phyloP scores from a whole-genome alignment of 2,113 vertebrate genomes.

The Gambusia affinis region DNA sequence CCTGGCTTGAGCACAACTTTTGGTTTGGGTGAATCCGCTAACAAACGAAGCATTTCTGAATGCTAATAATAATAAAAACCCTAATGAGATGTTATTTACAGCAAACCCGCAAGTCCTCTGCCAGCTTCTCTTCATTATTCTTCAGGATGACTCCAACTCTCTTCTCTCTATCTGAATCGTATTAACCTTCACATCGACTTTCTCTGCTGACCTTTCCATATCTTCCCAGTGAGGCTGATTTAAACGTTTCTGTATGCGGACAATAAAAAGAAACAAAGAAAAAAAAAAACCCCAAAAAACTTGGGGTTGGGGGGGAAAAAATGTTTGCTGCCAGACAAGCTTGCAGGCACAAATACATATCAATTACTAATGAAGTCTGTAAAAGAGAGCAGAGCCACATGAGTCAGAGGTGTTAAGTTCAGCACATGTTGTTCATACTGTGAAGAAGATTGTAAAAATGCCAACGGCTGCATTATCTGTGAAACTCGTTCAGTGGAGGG shows the following conservation, averaged over 20 bases:
- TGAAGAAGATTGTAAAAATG: slow-evolving; percentile 16
- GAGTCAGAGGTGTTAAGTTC: slow-evolving; percentile 48
- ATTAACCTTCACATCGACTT: neutral
- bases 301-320: neutral
- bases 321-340: slow-evolving; percentile 28
- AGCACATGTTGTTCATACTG: slow-evolving; percentile 30
- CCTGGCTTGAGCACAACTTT: slow-evolving; percentile 3
- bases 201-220: neutral
- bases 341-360: slow-evolving; percentile 25
- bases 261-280: slow-evolving; percentile 20
- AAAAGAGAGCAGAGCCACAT: slow-evolving; percentile 39
- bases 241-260: slow-evolving; percentile 12
- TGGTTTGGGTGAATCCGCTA: slow-evolving; percentile 44
- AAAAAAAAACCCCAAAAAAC: neutral
- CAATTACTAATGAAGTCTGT: slow-evolving; percentile 61
- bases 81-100: neutral
- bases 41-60: slow-evolving; percentile 26
- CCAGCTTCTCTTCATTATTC: neutral
- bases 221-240: neutral
- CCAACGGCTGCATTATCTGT: slow-evolving; percentile 19
- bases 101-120: neutral
- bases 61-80: too few species aligned
- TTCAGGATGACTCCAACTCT: slow-evolving; percentile 6
- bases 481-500: slow-evolving; percentile 6
- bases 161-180: neutral